phyloP scores from a whole-genome alignment of 2,888 invertebrate species.

The Melolontha melolontha region DNA sequence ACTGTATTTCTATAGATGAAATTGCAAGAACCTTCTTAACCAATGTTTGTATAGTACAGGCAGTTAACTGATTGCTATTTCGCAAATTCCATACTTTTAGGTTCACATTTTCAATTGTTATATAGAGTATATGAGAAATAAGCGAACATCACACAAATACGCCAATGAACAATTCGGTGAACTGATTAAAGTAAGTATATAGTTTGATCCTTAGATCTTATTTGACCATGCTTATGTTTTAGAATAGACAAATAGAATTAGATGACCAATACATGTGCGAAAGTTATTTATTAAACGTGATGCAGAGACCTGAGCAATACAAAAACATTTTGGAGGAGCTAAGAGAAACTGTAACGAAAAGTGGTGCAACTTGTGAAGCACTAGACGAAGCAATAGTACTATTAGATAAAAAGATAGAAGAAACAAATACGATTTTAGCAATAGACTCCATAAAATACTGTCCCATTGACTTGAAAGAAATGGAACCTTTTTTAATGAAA shows the following conservation, averaged over 20 bases:
- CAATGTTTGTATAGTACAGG: slow-evolving; percentile 51
- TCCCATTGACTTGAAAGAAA: slow-evolving; percentile 57
- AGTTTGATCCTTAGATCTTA: too few species aligned
- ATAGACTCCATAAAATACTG: slow-evolving; percentile 59
- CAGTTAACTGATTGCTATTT: not conserved
- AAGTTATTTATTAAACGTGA: slow-evolving; percentile 58
- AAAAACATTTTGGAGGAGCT: slow-evolving; percentile 56
- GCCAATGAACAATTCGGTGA: slow-evolving; percentile 52
- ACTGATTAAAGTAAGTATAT: slow-evolving; percentile 53
- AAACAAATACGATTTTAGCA: slow-evolving; percentile 60
- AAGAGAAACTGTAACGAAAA: slow-evolving; percentile 18
- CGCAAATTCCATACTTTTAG: slow-evolving; percentile 19
- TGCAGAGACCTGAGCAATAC: slow-evolving; percentile 60
- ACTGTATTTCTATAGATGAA: slow-evolving; percentile 50
- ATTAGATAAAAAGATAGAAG: slow-evolving; percentile 57
- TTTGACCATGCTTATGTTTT: slow-evolving; percentile 22
- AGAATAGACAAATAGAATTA: slow-evolving; percentile 65
- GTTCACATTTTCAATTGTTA: slow-evolving; percentile 30
- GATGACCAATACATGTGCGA: slow-evolving; percentile 52
- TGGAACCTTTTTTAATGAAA: slow-evolving; percentile 58
- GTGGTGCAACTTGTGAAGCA: slow-evolving; percentile 50
- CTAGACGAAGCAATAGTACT: slow-evolving; percentile 54
- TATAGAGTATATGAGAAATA: slow-evolving; percentile 37
- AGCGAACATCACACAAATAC: slow-evolving; percentile 42
- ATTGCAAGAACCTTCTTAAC: slow-evolving; percentile 55